Base-by-base conservation (phyloP, 2,113 vertebrate genomes). In the Aythya baeri region DNA sequence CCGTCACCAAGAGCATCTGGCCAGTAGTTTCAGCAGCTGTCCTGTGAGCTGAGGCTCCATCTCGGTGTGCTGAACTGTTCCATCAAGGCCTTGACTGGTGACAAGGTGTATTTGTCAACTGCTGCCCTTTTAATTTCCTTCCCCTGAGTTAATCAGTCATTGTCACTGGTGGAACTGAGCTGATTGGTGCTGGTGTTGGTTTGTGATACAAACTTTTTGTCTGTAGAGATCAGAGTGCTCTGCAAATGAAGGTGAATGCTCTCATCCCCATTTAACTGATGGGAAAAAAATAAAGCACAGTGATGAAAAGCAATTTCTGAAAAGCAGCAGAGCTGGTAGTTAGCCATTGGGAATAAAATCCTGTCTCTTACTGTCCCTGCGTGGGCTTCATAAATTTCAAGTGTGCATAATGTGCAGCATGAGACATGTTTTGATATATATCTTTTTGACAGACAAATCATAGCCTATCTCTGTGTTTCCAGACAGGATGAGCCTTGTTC, bases 381-480 rank as follows among this genome's bases (percentile, higher is more conserved):
- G 22, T 73, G 89, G 66, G 72, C 89, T 63, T 94, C 68, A 63
- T 77, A 91, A 95, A 93, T 91, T 94, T 94, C 88, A 86, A 93
- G 70, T 88, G 52, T 84, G 38, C 44, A 38, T 94, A 83, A 84
- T 57, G 61, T 91, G 73, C 80, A 70, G 34, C 73, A 81, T 90
- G 66, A 94, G 58, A 90, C 22, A 32, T 74, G 38, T 90, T 94
- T 94, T 82, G 77, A 84, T 89, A 80, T n/a, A 46, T 76, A 72
- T 83, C 49, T 44, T 68, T 93, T 83, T 85, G 93, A 96, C 72
- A 91, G 91, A 84, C 61, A 89, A 93, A 94, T 89, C 80, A 49
- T 38, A 89, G 52, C 26, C 74, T 74, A 31, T 88, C 76, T 91
- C 84, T 85, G 52, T 81, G 23, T 68, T 93, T 86, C 76, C 17